Base-by-base conservation (phyloP, 1,140 invertebrate genomes). In the Onthophagus taurus region DNA sequence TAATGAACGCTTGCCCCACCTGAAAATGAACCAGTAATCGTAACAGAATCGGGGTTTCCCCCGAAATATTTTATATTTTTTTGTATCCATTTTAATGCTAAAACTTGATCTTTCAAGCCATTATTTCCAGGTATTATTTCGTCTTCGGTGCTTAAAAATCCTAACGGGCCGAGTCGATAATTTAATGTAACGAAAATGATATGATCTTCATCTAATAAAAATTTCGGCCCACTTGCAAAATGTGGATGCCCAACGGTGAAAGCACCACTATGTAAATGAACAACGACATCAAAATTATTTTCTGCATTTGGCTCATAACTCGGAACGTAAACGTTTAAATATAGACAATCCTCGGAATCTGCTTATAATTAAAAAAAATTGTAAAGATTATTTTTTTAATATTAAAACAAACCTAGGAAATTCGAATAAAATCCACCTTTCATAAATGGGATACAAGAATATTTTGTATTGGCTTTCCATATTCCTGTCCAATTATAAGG, bases 161-260 rank as follows among this genome's bases (percentile, higher is more conserved):
- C 50, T 48, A 12, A 50, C 2, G 72, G 65, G 13, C 76, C 76
- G 13, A 81, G 50, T 12, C 79, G 58, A 54, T 79, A 81, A 54
- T 78, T 78, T 1, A 81, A 57, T 2, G 70, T 76, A 0, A 80
- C 78, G 13, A 75, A 60, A 6, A 81, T 70, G 7, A 79, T 55
- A n/a, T n/a, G n/a, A 45, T 78, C 68, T 29, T 69, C 46, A 12
- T 68, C 72, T 67, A 83, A 71, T 0, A 82, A 42, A 48, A 70
- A 64, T 4, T 66, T 57, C 0, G 76, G 68, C 2, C 67, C 67
- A 51, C 39, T 36, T 26, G 45, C 24, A 20, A 19, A 44, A 44
- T 52, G 36, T 6, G 29, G 42, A 26, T 23, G 35, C 4, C 77
- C 77, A 35, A 66, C 70, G 61, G 72, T 72, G 52, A 72, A 76